phyloP scores from a whole-genome alignment of 2,113 vertebrate genomes.

The Bubalus kerabau region DNA sequence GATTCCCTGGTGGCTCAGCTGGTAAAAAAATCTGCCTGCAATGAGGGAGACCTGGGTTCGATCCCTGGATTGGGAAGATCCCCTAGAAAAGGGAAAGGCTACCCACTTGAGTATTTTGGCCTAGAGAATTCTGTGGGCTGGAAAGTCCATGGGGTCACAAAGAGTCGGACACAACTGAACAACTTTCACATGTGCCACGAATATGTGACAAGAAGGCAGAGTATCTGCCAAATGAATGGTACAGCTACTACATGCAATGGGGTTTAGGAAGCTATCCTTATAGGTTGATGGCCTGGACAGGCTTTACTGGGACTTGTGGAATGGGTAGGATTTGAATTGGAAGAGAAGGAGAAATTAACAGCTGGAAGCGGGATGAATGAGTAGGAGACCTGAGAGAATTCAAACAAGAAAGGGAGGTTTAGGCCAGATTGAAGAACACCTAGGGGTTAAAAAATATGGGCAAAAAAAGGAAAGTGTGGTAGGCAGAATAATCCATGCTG shows the following conservation, averaged over 20 bases:
- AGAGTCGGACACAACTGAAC: background rate
- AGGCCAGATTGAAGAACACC: background rate
- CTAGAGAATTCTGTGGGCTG: background rate
- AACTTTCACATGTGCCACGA: background rate
- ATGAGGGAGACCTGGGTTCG: background rate
- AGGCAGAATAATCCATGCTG: background rate
- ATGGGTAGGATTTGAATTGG: background rate
- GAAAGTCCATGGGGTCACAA: background rate
- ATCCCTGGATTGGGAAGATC: background rate
- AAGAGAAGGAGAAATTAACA: background rate
- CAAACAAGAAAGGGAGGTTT: background rate
- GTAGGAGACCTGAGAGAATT: background rate
- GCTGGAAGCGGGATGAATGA: background rate
- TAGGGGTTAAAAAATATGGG: background rate
- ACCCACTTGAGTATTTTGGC: background rate
- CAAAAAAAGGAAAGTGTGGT: background rate
- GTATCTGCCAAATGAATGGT: background rate
- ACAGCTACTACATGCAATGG: accelerated
- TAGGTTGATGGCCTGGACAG: background rate
- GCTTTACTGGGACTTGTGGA: background rate
- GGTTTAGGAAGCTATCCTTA: background rate
- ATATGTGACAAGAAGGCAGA: background rate
- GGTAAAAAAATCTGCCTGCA: background rate
- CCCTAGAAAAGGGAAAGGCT: background rate
- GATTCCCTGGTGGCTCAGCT: background rate